Percentiles rank a stretch among this genome's conserved stretches.
phyloP scores from a whole-genome alignment of 2,113 vertebrate genomes.

The Pterophyllum scalare region DNA sequence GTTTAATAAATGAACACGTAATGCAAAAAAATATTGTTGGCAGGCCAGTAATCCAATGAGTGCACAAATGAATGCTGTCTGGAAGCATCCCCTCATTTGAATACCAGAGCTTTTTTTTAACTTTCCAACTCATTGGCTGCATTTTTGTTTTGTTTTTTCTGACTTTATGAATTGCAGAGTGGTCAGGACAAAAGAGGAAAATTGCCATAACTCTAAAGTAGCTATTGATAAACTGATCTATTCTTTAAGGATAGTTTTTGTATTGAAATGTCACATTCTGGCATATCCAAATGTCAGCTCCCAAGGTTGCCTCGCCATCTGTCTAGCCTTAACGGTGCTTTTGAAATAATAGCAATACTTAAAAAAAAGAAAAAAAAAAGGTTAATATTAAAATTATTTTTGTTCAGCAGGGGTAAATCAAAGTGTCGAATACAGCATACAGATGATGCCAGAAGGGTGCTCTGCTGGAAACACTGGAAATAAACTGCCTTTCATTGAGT shows the following conservation, averaged over 20 bases:
- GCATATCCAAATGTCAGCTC: conserved; percentile 83
- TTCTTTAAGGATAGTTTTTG: conserved; percentile 78
- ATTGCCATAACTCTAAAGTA: conserved; percentile 66
- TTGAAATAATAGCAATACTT: conserved; percentile 69
- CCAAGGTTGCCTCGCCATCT: conserved; percentile 73
- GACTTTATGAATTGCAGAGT: conserved; percentile 42
- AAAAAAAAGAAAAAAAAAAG: conserved; percentile 12
- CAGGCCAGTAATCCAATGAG: conserved; percentile 15
- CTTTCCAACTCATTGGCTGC: conserved; percentile 36
- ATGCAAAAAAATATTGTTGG: conserved; percentile 6
- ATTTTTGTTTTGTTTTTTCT: conserved; percentile 15
- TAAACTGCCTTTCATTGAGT: conserved; percentile 53
- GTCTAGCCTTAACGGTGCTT: conserved; percentile 62
- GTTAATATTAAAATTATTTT: conserved; percentile 33
- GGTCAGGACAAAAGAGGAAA: conserved; percentile 56
- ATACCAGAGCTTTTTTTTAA: conserved; percentile 22
- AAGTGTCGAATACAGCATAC: conserved; percentile 12
- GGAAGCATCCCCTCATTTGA: conserved; percentile 20
- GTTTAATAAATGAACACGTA: conserved; percentile 5
- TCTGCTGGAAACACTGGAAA: conserved; percentile 22
- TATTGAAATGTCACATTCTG: conserved; percentile 80
- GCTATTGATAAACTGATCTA: conserved; percentile 69
- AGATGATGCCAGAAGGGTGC: conserved; percentile 45
- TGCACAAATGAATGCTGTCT: conserved; percentile 32
- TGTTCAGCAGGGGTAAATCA: conserved; percentile 21